These are phyloP conservation scores for Cheilosia grossa DNA, from an alignment of 2,888 invertebrate species.

Conservation along the genomic window DNA sequence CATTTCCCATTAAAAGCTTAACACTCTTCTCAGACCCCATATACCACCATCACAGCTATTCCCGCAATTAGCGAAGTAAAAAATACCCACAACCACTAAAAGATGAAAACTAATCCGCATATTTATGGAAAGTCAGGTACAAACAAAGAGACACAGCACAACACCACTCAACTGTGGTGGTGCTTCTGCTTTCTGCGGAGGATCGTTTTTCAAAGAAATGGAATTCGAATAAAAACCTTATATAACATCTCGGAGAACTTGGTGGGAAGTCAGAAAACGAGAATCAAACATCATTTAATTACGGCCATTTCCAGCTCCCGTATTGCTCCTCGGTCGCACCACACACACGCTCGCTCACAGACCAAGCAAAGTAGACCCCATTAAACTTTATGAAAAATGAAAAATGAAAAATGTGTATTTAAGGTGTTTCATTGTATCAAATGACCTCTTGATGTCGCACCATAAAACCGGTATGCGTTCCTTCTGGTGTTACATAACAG, in stretches of 20 bases:
- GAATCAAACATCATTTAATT: conserved; percentile 66
- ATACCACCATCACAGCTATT: background rate
- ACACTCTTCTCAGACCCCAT: background rate
- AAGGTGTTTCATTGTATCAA: conserved; percentile 53
- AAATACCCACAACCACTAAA: background rate
- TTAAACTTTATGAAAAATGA: conserved; percentile 48
- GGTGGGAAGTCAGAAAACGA: conserved; percentile 45
- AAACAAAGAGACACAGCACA: conserved; percentile 26
- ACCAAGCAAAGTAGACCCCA: background rate
- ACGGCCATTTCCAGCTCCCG: conserved; percentile 35
- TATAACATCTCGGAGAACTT: conserved; percentile 34
- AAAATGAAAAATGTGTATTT: conserved; percentile 42
- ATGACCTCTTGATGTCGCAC: conserved; percentile 46
- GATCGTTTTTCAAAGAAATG: conserved; percentile 57
- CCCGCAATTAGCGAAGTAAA: conserved; percentile 17
- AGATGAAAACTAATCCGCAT: conserved; percentile 43
- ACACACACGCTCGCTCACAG: background rate
- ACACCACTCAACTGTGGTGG: background rate
- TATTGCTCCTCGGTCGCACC: conserved; percentile 1
- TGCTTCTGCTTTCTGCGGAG: background rate
- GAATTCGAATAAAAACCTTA: conserved; percentile 25
- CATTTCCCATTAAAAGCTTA: too few relatives aligned
- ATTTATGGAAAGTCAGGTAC: conserved; percentile 51
- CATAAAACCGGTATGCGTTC: conserved; percentile 17
- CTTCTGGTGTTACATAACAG: conserved; percentile 25